Evolutionary conservation across 1,140 invertebrate genomes (phyloP).

Genomic region (Thereuonema tuberculata): DNA sequence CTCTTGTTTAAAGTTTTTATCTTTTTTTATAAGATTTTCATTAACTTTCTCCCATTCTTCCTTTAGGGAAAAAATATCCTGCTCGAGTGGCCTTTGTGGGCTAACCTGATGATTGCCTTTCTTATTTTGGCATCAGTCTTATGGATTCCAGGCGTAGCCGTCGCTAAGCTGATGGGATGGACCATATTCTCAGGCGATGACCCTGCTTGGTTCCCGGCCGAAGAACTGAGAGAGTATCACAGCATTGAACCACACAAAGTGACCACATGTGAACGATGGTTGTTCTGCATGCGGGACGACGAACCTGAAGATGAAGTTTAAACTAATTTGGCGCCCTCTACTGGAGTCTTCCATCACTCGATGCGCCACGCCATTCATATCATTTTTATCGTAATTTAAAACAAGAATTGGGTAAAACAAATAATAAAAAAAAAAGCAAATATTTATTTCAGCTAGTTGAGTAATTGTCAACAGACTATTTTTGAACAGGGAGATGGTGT

Average conservation of each 20-base stretch:
- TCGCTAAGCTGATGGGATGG: constrained; percentile 60
- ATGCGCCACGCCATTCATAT: no score
- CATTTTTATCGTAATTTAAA: no score
- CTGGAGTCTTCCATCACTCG: no score
- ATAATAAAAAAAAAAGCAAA: no score
- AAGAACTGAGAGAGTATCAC: constrained; percentile 75
- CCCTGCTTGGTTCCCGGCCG: constrained; percentile 79
- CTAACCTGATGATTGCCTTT: constrained; percentile 55
- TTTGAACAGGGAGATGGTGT: no score
- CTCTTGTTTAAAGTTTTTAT: no score
- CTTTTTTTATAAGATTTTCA: no score
- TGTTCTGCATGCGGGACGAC: constrained; percentile 65
- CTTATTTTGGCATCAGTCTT: constrained; percentile 63
- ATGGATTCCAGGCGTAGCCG: constrained; percentile 73
- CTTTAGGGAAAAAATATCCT: constrained; percentile 50
- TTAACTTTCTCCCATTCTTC: background rate
- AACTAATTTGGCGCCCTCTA: no score
- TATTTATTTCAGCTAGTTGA: no score
- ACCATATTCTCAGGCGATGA: constrained; percentile 74
- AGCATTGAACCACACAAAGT: constrained; percentile 62
- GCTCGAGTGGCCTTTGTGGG: constrained; percentile 65
- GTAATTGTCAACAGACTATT: no score
- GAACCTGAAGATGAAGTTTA: constrained; percentile 39
- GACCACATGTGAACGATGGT: constrained; percentile 54
- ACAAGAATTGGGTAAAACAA: no score